Percentiles rank a stretch among this genome's conserved stretches.
Conservation (phyloP, 2,797 vertebrate genomes). For the Hybognathus amarus region DNA sequence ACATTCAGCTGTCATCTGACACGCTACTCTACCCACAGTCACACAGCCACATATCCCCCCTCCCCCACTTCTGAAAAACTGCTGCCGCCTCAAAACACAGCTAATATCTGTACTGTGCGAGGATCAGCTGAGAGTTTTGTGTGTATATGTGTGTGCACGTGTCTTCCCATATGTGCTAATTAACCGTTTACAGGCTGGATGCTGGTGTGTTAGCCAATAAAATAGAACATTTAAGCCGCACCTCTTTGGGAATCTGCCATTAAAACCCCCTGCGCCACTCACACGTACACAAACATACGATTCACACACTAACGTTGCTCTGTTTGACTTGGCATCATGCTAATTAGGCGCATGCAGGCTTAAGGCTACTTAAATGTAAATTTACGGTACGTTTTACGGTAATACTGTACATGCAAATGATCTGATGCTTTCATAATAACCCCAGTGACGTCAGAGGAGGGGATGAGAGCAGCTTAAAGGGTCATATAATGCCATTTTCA, state of each 20-base stretch:
- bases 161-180: slow-evolving; percentile 47
- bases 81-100: slow-evolving; percentile 65
- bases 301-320: slow-evolving; percentile 12
- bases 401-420: background rate
- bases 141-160: slow-evolving; percentile 30
- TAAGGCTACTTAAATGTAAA: slow-evolving; percentile 20
- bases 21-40: slow-evolving; percentile 24
- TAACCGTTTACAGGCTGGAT: slow-evolving; percentile 31
- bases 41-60: background rate
- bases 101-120: slow-evolving; percentile 48
- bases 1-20: slow-evolving; percentile 53
- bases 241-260: slow-evolving; percentile 3
- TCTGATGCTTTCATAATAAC: slow-evolving; percentile 23
- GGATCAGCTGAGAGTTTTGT: slow-evolving; percentile 16
- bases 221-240: slow-evolving; percentile 22
- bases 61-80: slow-evolving; percentile 54
- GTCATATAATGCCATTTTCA: too few species aligned
- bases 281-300: slow-evolving; percentile 23
- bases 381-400: slow-evolving; percentile 27
- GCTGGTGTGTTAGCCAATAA: slow-evolving; percentile 21
- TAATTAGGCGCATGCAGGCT: slow-evolving; percentile 46
- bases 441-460: background rate
- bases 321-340: slow-evolving; percentile 45
- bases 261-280: background rate
- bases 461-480: background rate